Conservation (phyloP, 2,888 invertebrate species). For the Melieria omissa region DNA sequence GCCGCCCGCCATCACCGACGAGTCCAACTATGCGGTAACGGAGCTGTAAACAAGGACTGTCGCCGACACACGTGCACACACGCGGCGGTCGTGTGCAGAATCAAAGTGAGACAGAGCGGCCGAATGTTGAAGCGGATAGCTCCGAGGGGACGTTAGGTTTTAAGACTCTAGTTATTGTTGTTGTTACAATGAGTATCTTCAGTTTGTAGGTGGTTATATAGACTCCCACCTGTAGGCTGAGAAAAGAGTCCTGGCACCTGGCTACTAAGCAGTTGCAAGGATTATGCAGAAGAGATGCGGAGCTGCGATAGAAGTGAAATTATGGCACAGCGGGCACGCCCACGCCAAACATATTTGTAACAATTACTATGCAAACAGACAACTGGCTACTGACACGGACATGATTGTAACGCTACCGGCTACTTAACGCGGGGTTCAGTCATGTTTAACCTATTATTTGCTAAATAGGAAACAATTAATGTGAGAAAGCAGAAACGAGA, state of each 20-base stretch:
- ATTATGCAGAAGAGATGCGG: background rate
- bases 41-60: conserved; percentile 60
- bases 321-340: too few relatives aligned
- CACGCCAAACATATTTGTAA: too few relatives aligned
- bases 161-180: conserved; percentile 32
- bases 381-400: too few relatives aligned
- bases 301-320: background rate
- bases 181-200: conserved; percentile 26
- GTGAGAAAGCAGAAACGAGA: too few relatives aligned
- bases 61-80: conserved; percentile 5
- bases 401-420: too few relatives aligned
- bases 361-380: too few relatives aligned
- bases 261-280: too few relatives aligned
- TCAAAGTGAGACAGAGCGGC: background rate
- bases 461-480: too few relatives aligned
- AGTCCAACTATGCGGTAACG: conserved; percentile 67
- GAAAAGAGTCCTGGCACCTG: too few relatives aligned
- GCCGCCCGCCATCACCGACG: conserved; percentile 65
- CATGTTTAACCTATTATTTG: too few relatives aligned
- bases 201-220: conserved; percentile 5
- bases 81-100: background rate
- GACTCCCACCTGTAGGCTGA: background rate
- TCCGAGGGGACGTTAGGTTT: conserved; percentile 10
- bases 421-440: too few relatives aligned
- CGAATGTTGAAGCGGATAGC: background rate